phyloP scores from a whole-genome alignment of 2,113 vertebrate species.

The Glaucidium brasilianum region DNA sequence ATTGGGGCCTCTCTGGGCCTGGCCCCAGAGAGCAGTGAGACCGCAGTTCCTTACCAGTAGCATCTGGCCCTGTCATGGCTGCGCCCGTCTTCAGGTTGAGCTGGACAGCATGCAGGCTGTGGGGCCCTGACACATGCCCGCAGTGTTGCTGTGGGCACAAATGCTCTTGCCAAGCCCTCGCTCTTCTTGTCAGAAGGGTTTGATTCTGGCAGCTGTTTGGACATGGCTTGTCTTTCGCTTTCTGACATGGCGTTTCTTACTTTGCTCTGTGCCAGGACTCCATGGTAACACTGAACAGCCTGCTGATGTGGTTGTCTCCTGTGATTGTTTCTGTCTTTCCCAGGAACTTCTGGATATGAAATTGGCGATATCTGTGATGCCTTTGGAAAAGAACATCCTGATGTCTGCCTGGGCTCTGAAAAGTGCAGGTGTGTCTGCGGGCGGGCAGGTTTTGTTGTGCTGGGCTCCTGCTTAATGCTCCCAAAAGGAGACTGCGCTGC shows the following conservation, averaged over 20 bases:
- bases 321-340: neutral
- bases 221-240: neutral
- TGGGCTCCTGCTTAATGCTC: neutral
- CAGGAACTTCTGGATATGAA: neutral
- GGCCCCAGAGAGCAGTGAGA: neutral
- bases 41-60: no score
- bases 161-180: neutral
- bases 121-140: no score
- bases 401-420: neutral
- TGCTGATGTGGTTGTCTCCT: neutral
- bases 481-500: neutral
- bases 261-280: neutral
- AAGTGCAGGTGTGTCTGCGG: neutral
- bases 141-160: neutral
- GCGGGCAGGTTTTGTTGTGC: neutral
- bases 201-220: neutral
- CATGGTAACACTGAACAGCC: neutral
- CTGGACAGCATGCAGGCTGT: neutral
- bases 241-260: neutral
- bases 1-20: neutral
- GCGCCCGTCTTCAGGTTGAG: neutral
- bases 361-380: neutral
- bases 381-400: neutral
- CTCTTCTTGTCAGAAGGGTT: neutral
- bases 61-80: neutral